phyloP scores from a whole-genome alignment of 1,140 invertebrate genomes.

The Sweltsa coloradensis region DNA sequence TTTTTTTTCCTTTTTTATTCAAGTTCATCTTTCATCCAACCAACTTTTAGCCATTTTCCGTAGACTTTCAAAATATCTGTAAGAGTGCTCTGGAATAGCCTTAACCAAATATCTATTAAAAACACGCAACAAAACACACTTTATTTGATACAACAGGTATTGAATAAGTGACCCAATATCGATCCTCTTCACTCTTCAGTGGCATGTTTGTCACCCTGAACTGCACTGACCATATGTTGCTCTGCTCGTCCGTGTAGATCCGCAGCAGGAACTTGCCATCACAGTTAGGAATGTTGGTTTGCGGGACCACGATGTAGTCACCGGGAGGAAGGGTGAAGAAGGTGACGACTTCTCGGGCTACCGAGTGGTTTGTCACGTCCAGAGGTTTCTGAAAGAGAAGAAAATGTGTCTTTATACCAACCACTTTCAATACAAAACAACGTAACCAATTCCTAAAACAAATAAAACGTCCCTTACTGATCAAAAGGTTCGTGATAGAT shows the following conservation, averaged over 20 bases:
- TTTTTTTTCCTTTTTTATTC: too few species aligned
- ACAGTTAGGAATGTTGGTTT: constrained; percentile 52
- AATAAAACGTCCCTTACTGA: neutral
- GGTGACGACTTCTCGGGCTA: constrained; percentile 56
- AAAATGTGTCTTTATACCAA: neutral
- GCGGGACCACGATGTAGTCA: constrained; percentile 66
- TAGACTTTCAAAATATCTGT: too few species aligned
- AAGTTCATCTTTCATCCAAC: too few species aligned
- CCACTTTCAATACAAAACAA: neutral
- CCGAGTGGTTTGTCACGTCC: constrained; percentile 52
- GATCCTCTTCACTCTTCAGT: too few species aligned
- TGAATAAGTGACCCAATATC: too few species aligned
- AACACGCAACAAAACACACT: too few species aligned
- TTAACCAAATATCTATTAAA: too few species aligned
- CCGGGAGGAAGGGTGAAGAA: constrained; percentile 63
- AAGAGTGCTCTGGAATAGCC: too few species aligned
- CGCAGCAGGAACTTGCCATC: constrained; percentile 57
- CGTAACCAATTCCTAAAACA: neutral
- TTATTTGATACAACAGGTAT: too few species aligned
- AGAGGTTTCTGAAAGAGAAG: constrained; percentile 40
- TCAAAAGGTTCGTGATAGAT: neutral
- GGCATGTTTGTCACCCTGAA: too few species aligned
- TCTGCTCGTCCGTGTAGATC: constrained; percentile 57
- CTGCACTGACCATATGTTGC: constrained; percentile 55
- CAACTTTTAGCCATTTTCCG: too few species aligned